phyloP scores from a whole-genome alignment of 2,797 vertebrate genomes.

The Staurois parvus region DNA sequence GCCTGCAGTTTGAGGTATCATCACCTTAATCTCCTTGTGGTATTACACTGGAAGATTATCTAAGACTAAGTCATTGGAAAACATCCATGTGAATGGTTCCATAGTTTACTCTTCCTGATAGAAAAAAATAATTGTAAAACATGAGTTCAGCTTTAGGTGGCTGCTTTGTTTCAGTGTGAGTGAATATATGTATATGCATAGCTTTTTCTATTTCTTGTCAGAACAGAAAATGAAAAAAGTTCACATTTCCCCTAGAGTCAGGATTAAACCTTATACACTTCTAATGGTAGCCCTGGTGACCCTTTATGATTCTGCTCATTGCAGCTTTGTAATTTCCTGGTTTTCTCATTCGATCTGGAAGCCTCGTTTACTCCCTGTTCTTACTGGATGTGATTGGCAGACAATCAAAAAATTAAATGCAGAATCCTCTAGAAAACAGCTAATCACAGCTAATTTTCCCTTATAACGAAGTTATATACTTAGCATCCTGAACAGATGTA shows the following conservation, averaged over 20 bases:
- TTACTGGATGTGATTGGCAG: constrained; percentile 49
- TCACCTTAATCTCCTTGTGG: background rate
- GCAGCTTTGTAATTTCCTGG: constrained; percentile 24
- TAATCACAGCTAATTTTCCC: constrained; percentile 29
- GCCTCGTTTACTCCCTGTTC: constrained; percentile 16
- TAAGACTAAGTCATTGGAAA: no score
- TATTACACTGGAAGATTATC: background rate
- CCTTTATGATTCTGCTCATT: constrained; percentile 18
- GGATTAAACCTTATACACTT: constrained; percentile 6
- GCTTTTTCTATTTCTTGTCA: constrained; percentile 1
- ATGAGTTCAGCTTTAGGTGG: background rate
- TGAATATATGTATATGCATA: background rate
- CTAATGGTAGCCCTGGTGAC: constrained; percentile 4
- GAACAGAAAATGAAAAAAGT: background rate
- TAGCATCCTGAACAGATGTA: constrained; percentile 51
- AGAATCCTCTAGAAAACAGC: constrained; percentile 33
- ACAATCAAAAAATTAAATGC: constrained; percentile 37
- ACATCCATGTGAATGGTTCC: background rate
- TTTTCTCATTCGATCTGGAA: constrained; percentile 25
- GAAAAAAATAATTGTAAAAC: background rate
- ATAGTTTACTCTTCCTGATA: background rate
- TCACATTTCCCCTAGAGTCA: background rate
- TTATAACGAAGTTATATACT: constrained; percentile 33
- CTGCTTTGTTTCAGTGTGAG: background rate
- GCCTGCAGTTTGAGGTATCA: no score